Conservation (phyloP, 2,888 invertebrate genomes). For the Ectemnius continuus region DNA sequence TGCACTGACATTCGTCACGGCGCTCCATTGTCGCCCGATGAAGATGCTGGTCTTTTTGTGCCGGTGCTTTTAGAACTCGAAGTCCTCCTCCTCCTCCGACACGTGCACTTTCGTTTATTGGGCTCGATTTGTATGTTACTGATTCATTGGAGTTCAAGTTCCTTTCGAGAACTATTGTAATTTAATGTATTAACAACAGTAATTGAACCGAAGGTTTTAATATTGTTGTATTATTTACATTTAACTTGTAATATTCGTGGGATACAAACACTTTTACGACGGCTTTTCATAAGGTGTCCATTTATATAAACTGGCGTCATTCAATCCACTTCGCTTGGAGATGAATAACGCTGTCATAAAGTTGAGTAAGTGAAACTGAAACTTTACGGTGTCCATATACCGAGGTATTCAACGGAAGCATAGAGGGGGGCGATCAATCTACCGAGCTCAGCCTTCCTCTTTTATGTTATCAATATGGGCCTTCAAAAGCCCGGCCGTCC, state of each 20-base stretch:
- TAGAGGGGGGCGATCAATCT: slow-evolving; percentile 17
- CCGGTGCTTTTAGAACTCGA: no score
- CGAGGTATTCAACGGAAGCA: neutral
- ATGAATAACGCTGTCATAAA: slow-evolving; percentile 11
- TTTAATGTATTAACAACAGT: neutral
- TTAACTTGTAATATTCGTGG: no score
- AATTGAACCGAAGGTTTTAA: neutral
- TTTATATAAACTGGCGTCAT: neutral
- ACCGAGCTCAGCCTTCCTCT: slow-evolving; percentile 37
- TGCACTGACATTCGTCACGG: slow-evolving; percentile 56
- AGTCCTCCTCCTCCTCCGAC: slow-evolving; percentile 32
- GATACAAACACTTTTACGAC: no score
- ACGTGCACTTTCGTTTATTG: neutral
- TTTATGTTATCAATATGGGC: slow-evolving; percentile 66
- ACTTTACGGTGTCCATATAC: slow-evolving; percentile 11
- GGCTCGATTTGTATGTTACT: neutral
- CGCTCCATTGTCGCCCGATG: slow-evolving; percentile 52
- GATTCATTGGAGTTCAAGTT: neutral
- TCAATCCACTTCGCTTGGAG: neutral
- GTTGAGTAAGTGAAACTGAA: neutral
- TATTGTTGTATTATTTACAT: neutral
- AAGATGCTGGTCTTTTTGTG: slow-evolving; percentile 14
- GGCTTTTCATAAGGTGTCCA: no score
- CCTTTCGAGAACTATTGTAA: neutral
- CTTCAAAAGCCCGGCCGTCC: slow-evolving; percentile 45